Conservation (phyloP, 2,113 vertebrate genomes). For the Nanorana parkeri region DNA sequence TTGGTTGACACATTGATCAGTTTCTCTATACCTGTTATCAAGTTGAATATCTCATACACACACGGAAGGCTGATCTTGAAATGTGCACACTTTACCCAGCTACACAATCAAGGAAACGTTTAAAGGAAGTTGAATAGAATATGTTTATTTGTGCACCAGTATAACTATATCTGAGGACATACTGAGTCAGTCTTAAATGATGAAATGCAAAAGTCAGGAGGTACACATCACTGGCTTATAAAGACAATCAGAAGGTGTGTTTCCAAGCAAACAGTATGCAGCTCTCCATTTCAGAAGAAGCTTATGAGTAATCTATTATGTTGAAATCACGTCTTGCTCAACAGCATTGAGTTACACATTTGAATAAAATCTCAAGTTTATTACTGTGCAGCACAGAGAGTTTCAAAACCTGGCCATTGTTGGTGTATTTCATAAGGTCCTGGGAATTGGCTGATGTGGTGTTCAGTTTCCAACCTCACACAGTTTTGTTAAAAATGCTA, state of each 20-base stretch:
- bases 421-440: not conserved
- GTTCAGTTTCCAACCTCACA: not conserved
- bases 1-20: no score
- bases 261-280: slow-evolving; percentile 4
- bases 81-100: no score
- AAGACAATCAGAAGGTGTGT: slow-evolving; percentile 24
- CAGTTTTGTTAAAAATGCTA: no score
- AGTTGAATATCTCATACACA: no score
- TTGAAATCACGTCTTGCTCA: slow-evolving; percentile 20
- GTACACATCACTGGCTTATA: not conserved
- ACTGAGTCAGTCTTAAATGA: not conserved
- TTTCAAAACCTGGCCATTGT: not conserved
- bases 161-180: not conserved
- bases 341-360: not conserved
- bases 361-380: not conserved
- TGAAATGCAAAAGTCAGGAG: slow-evolving; percentile 4
- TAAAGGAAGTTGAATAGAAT: not conserved
- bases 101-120: no score
- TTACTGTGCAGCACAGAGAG: slow-evolving; percentile 1
- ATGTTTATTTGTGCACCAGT: not conserved
- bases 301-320: not conserved
- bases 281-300: not conserved
- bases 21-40: no score
- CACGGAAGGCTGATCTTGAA: no score
- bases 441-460: not conserved